These are phyloP conservation scores for Campopleginae sp. DNA, from an alignment of 2,888 invertebrate species.

Conservation along the genomic window DNA sequence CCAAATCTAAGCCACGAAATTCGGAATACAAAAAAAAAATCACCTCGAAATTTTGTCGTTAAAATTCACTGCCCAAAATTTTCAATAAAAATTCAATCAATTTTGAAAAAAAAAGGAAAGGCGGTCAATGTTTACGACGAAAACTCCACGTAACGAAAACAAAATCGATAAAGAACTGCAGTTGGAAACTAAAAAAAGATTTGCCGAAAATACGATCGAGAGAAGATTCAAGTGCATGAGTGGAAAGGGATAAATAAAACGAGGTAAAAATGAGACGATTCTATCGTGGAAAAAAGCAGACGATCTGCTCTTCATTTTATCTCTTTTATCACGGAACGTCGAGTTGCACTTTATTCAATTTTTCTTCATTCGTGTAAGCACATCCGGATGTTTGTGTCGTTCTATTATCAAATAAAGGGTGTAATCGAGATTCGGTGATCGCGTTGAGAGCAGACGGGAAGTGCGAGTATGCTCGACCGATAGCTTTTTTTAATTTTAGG, in stretches of 20 bases:
- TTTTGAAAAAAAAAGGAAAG: neutral
- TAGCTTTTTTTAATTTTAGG: constrained; percentile 62
- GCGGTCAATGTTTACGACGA: neutral
- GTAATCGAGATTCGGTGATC: constrained; percentile 29
- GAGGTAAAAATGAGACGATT: neutral
- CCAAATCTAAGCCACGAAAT: neutral
- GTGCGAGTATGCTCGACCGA: constrained; percentile 53
- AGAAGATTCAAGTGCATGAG: neutral
- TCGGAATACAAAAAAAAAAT: neutral
- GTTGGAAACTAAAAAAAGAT: neutral
- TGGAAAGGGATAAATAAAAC: neutral
- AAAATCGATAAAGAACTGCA: neutral
- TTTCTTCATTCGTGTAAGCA: neutral
- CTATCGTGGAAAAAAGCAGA: neutral
- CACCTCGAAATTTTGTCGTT: too few relatives aligned
- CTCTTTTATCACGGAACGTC: neutral
- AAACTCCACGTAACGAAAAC: neutral
- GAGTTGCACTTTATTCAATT: constrained; percentile 3
- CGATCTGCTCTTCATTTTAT: neutral
- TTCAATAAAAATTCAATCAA: too few relatives aligned
- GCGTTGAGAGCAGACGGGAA: constrained; percentile 38
- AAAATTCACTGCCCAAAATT: too few relatives aligned
- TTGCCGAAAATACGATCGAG: neutral
- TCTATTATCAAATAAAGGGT: constrained; percentile 5
- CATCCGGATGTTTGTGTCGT: neutral